phyloP scores from a whole-genome alignment of 2,113 vertebrate genomes.

The Chaetops frenatus region DNA sequence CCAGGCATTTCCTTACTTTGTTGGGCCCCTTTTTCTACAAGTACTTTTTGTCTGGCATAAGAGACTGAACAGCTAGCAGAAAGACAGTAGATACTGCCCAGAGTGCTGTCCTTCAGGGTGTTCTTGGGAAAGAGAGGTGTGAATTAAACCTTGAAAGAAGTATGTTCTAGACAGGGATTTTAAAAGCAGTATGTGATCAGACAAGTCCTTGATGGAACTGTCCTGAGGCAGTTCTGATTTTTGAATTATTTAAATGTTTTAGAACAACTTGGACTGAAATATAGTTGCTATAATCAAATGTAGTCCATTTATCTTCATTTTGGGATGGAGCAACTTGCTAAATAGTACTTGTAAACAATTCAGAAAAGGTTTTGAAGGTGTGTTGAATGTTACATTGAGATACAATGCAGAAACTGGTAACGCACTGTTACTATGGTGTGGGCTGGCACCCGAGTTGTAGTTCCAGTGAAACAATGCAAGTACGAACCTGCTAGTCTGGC shows the following conservation, averaged over 20 bases:
- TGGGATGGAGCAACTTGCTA: not conserved
- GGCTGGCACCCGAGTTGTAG: not conserved
- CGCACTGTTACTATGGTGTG: not conserved
- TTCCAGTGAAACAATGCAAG: not conserved
- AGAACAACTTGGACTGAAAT: not conserved
- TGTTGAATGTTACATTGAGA: not conserved
- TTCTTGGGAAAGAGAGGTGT: not conserved
- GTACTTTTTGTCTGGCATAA: not conserved
- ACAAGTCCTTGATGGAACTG: not conserved
- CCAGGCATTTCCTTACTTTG: not conserved
- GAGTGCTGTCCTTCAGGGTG: not conserved
- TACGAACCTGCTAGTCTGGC: not conserved
- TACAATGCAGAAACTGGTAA: not conserved
- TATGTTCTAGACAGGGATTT: not conserved
- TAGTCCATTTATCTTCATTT: not conserved
- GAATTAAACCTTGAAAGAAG: not conserved
- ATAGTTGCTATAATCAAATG: not conserved
- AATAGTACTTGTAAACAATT: not conserved
- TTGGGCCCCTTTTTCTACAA: not conserved
- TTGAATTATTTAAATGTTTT: not conserved
- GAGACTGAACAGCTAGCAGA: not conserved
- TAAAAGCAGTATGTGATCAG: not conserved
- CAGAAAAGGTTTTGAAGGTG: not conserved
- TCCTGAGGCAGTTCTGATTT: not conserved
- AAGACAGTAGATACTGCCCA: not conserved